Conservation (phyloP, 2,113 vertebrate species). For the Xerus inauris region DNA sequence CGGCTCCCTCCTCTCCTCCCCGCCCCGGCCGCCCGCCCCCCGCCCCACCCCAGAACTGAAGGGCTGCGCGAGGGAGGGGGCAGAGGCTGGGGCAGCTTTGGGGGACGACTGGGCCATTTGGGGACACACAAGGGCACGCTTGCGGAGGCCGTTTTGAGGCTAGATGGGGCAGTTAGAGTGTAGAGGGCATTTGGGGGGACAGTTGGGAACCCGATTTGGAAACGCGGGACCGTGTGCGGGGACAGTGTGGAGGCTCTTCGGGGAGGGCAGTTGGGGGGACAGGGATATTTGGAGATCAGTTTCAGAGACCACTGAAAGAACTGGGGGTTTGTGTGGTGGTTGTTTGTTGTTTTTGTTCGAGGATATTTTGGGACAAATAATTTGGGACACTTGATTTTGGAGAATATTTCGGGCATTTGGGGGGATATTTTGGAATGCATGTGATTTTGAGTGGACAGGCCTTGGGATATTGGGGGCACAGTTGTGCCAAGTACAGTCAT, state of each 20-base stretch:
- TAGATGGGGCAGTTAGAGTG: too few species aligned
- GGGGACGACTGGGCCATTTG: background rate
- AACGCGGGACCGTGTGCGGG: background rate
- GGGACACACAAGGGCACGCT: too few species aligned
- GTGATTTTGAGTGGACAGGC: background rate
- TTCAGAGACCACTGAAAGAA: background rate
- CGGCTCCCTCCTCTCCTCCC: background rate
- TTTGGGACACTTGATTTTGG: background rate
- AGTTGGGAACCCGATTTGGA: background rate
- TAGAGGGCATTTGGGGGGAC: background rate
- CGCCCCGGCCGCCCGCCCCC: fast-evolving
- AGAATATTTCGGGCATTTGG: background rate
- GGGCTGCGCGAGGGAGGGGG: background rate
- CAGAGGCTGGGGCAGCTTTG: background rate
- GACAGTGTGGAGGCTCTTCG: background rate
- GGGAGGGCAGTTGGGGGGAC: background rate
- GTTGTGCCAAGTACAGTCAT: background rate
- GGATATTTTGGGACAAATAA: background rate
- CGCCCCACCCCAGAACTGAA: background rate
- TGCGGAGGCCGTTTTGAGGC: background rate
- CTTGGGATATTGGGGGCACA: background rate
- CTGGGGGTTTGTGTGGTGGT: background rate
- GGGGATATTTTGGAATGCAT: background rate
- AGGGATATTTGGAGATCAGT: background rate
- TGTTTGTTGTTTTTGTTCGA: background rate